phyloP scores from a whole-genome alignment of 2,113 vertebrate genomes.

The Sander vitreus region DNA sequence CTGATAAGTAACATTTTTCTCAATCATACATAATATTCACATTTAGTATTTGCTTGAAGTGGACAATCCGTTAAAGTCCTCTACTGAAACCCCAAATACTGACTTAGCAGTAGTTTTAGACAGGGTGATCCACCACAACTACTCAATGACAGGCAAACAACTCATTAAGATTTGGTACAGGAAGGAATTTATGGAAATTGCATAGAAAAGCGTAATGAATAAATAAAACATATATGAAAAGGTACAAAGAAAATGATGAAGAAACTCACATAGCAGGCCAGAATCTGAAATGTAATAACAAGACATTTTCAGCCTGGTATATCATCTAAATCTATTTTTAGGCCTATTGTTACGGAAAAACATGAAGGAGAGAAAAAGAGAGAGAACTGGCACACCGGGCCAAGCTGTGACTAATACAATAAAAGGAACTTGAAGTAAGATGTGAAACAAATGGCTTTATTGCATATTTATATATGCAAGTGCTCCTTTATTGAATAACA shows the following conservation, averaged over 20 bases:
- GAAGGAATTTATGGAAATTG: background rate
- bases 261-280: background rate
- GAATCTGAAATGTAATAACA: background rate
- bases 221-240: background rate
- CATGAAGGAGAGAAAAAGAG: background rate
- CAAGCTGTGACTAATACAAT: constrained; percentile 9
- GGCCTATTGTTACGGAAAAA: background rate
- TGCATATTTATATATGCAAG: background rate
- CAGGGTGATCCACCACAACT: background rate
- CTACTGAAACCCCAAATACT: background rate
- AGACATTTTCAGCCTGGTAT: background rate
- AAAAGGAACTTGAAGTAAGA: constrained; percentile 19
- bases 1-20: background rate
- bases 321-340: background rate
- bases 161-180: background rate
- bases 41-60: background rate
- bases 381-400: background rate
- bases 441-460: constrained; percentile 28
- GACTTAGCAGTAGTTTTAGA: background rate
- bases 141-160: constrained; percentile 3
- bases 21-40: background rate
- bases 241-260: background rate
- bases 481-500: constrained; percentile 4
- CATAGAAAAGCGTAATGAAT: background rate
- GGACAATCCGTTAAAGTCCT: background rate